Conservation (phyloP, 1,140 invertebrate species). For the Stenopsyche tienmushanensis region DNA sequence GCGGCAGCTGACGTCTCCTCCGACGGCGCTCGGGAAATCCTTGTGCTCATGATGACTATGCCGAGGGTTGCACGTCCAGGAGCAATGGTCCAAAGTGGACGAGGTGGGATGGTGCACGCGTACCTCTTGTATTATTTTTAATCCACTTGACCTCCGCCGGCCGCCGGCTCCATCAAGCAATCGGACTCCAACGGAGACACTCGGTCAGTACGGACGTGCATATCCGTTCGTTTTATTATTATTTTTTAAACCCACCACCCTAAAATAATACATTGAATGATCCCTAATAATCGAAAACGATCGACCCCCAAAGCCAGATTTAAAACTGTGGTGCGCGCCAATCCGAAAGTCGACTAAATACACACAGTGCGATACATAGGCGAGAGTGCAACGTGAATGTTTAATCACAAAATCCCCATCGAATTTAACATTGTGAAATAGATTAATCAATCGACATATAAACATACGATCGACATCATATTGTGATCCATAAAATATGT, state of each 20-base stretch:
- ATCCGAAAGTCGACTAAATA: neutral
- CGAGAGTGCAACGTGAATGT: too few species aligned
- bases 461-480: too few species aligned
- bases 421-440: too few species aligned
- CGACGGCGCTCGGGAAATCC: neutral
- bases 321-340: neutral
- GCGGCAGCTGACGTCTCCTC: neutral
- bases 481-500: too few species aligned
- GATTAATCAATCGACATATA: too few species aligned
- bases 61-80: neutral
- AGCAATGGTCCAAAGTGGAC: neutral
- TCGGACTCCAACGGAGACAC: constrained; percentile 10
- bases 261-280: too few species aligned
- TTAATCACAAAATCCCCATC: too few species aligned
- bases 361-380: too few species aligned
- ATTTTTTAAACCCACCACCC: neutral
- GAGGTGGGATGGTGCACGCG: constrained; percentile 1
- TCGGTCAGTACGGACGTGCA: constrained; percentile 14
- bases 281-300: neutral
- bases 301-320: too few species aligned
- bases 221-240: too few species aligned
- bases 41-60: too few species aligned
- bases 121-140: constrained; percentile 17
- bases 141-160: constrained; percentile 16
- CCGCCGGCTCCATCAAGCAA: neutral